Conservation (phyloP, 2,797 vertebrate species). For the Todus mexicanus region DNA sequence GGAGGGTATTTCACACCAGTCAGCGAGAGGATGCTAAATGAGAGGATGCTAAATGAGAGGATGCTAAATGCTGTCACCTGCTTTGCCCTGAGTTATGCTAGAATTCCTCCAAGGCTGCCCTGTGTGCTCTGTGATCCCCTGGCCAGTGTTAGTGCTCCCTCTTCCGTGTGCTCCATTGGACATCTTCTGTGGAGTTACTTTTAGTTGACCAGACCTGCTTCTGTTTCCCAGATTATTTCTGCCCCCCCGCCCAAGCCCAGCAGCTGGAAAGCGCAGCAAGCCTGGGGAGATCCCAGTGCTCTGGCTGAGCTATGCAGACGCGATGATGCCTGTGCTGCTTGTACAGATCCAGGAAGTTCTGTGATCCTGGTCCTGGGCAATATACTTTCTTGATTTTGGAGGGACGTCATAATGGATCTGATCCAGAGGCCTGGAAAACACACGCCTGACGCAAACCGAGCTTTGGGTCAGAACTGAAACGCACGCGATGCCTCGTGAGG, state of each 20-base stretch:
- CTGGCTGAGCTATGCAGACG: neutral
- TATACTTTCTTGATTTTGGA: neutral
- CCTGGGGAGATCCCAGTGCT: neutral
- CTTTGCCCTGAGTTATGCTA: neutral
- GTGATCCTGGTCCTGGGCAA: neutral
- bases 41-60: too few relatives aligned
- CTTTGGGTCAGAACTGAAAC: neutral
- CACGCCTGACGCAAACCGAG: neutral
- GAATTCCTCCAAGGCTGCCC: neutral
- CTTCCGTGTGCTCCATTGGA: neutral
- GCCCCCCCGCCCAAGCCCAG: neutral
- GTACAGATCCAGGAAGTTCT: neutral
- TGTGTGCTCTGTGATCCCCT: neutral
- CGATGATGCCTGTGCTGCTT: neutral
- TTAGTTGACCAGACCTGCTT: neutral
- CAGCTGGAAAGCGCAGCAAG: neutral
- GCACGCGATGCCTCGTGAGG: neutral
- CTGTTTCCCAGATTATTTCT: neutral
- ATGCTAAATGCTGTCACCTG: neutral
- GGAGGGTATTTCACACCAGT: accelerated
- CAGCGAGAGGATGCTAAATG: neutral
- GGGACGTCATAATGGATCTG: neutral
- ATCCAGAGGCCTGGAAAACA: neutral
- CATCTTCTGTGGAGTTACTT: neutral
- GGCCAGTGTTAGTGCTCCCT: neutral